These are phyloP conservation scores for Trachelus troglodyta DNA, from an alignment of 2,888 invertebrate genomes.

Conservation along the genomic window DNA sequence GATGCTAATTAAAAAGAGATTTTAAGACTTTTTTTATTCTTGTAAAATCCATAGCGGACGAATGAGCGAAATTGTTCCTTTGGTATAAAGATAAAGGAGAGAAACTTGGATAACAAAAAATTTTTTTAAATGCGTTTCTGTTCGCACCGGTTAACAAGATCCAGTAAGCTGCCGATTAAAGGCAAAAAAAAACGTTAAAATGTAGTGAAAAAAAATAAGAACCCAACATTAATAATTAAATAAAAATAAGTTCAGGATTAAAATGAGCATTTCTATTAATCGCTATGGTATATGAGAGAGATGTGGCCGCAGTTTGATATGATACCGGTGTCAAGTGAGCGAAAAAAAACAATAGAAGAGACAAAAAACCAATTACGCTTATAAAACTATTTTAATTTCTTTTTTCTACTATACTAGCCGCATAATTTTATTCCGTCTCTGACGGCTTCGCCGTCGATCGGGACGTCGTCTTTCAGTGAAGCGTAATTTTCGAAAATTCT, in stretches of 20 bases:
- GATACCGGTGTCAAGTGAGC: neutral
- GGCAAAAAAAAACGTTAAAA: neutral
- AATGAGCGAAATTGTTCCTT: neutral
- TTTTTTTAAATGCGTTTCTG: neutral
- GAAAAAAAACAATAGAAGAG: neutral
- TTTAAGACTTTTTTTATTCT: neutral
- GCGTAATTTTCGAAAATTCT: neutral
- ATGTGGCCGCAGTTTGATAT: neutral
- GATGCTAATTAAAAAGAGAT: neutral
- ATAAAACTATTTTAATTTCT: conserved; percentile 40
- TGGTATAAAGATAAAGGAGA: neutral
- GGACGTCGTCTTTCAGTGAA: conserved; percentile 21
- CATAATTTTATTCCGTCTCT: conserved; percentile 27
- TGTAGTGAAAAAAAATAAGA: neutral
- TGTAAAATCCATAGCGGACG: neutral
- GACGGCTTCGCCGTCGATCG: conserved; percentile 28
- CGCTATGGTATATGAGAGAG: neutral
- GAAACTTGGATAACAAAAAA: neutral
- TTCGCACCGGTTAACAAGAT: neutral
- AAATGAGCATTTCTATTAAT: neutral
- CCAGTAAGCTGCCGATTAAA: neutral
- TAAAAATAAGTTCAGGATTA: neutral
- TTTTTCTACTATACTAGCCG: conserved; percentile 29
- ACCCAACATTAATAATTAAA: neutral
- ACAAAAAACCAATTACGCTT: conserved; percentile 39